Evolutionary conservation across 2,888 invertebrate species (phyloP).

Genomic region (Dyspetes luteomarginatus): DNA sequence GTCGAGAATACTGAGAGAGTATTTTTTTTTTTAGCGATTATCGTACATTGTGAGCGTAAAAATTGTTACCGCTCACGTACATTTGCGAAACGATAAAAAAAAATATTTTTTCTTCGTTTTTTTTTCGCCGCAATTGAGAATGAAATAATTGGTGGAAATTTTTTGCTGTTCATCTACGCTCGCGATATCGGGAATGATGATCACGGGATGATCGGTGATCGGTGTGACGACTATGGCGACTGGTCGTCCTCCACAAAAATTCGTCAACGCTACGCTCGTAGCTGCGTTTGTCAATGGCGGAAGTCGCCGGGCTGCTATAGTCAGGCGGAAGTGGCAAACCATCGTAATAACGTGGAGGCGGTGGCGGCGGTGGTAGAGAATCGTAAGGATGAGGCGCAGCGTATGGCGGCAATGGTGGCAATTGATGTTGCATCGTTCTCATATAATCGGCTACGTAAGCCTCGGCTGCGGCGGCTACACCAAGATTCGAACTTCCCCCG

Average conservation of each 20-base stretch:
- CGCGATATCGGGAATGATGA: slow-evolving; percentile 86
- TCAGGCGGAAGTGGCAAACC: slow-evolving; percentile 90
- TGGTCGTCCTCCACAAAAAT: slow-evolving; percentile 92
- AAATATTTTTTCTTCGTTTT: slow-evolving; percentile 1
- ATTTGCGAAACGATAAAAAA: background rate
- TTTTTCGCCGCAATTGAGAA: background rate
- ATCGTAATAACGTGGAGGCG: slow-evolving; percentile 88
- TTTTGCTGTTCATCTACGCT: slow-evolving; percentile 84
- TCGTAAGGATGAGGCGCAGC: slow-evolving; percentile 87
- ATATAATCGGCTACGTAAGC: slow-evolving; percentile 95
- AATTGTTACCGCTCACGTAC: background rate
- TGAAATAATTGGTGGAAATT: background rate
- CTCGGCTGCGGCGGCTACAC: slow-evolving; percentile 90
- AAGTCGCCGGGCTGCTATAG: slow-evolving; percentile 86
- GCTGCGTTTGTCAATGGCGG: slow-evolving; percentile 89
- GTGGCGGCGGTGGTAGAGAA: slow-evolving; percentile 85
- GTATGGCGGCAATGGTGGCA: slow-evolving; percentile 94
- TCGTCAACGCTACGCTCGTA: slow-evolving; percentile 96
- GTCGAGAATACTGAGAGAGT: slow-evolving; percentile 20
- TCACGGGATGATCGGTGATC: slow-evolving; percentile 85
- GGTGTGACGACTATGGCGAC: slow-evolving; percentile 85
- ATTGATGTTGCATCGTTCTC: slow-evolving; percentile 93
- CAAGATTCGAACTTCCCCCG: slow-evolving; percentile 82
- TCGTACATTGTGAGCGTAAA: background rate
- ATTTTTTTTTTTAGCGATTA: background rate